A percentile compares a stretch with the other conserved stretches of the same genome.
These are phyloP conservation scores for Petrocephalus microphthalmus DNA, from an alignment of 2,113 vertebrate genomes.

Conservation along the genomic window DNA sequence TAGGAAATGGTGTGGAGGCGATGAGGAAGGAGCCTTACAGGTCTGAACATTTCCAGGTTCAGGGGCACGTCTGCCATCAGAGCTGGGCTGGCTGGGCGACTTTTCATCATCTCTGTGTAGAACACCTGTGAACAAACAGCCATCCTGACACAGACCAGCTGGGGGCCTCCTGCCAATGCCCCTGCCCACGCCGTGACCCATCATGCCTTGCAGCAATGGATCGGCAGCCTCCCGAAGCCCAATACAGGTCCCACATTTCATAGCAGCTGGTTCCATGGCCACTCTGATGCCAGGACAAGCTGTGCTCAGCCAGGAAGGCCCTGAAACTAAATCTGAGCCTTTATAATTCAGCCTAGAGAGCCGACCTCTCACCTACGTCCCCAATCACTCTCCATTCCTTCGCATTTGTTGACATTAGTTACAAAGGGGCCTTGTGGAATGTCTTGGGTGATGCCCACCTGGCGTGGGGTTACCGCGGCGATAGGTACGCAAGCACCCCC, in stretches of 20 bases:
- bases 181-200: background rate
- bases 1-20: background rate
- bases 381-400: background rate
- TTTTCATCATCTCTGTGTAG: conserved; percentile 70
- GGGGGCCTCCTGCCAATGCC: background rate
- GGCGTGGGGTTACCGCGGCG: background rate
- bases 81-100: conserved; percentile 54
- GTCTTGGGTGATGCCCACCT: background rate
- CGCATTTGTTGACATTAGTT: background rate
- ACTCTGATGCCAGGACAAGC: background rate
- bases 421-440: background rate
- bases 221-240: background rate
- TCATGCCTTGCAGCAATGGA: background rate
- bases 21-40: conserved; percentile 58
- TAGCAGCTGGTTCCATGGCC: background rate
- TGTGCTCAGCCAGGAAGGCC: background rate
- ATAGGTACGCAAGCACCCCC: background rate
- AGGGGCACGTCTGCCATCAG: conserved; percentile 64
- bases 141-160: background rate
- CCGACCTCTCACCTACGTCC: background rate
- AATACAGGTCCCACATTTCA: background rate
- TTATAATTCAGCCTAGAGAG: background rate
- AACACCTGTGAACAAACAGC: conserved; percentile 66
- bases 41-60: conserved; percentile 63
- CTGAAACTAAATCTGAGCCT: background rate